Base-by-base conservation (phyloP, 2,113 vertebrate species). In the Aramus guarauna region DNA sequence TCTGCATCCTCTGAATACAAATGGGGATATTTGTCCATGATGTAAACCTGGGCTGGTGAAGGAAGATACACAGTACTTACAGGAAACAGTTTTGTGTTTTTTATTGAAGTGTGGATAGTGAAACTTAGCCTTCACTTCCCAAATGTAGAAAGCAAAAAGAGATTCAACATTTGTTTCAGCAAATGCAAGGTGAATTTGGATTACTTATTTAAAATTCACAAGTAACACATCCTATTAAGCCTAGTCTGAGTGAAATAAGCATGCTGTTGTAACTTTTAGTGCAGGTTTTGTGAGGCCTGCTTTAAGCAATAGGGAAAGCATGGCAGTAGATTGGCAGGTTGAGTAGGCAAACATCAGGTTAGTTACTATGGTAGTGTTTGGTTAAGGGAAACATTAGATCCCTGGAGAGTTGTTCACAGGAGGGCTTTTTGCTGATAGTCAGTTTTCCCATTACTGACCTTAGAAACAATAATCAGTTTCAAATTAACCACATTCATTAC, bases 401-500 rank as follows among this genome's bases (percentile, higher is more conserved):
- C 36, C 69, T 22, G 27, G 26, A 59, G 81, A 75, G 34, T 6
- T 90, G 56, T 56, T 94, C 87, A 56, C 43, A 4, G 59, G 43
- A 87, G 73, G 37, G 60, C 52, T 92, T 36, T 72, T 79, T 39
- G 48, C 88, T 59, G 29, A 37, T 80, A 56, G 74, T 92, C 72
- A 52, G 36, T 84, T 85, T 94, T 94, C 84, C 69, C 48, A 60
- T 91, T 96, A 79, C 41, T 94, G 77, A 87, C 77, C 66, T 95
- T 68, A 85, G 81, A 92, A 94, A 96, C 78, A 91, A 77, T 56
- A 85, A 89, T 84, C 7, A 24, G 73, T 93, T 91, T 96, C 93
- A 90, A 96, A 88, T 82, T 78, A 96, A 90, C 73, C 94, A 5
- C 48, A 48, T 78, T 76, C 56, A 76, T 64, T 73, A 68, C 27